Evolutionary conservation across 2,888 invertebrate genomes (phyloP).

Genomic region (Drosophila paranaensis): DNA sequence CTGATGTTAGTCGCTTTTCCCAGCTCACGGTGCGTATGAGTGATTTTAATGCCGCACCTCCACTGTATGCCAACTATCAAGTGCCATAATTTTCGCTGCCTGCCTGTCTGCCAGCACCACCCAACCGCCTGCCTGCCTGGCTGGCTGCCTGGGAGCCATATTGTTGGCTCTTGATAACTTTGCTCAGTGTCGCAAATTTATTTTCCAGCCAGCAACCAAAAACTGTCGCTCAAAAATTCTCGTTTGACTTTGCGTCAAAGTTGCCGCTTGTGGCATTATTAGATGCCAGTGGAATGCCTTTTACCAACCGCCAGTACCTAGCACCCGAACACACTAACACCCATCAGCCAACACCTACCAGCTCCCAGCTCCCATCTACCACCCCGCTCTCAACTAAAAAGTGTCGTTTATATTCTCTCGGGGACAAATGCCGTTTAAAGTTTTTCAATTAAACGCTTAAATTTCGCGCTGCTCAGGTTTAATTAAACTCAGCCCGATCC

Average conservation of each 20-base stretch:
- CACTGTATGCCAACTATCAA: conserved; percentile 50
- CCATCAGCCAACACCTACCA: background rate
- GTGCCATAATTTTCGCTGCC: conserved; percentile 58
- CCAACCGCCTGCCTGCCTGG: no score
- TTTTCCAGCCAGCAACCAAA: conserved; percentile 44
- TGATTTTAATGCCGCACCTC: conserved; percentile 55
- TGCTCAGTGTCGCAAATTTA: conserved; percentile 38
- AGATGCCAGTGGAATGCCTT: conserved; percentile 23
- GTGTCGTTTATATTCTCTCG: conserved; percentile 55
- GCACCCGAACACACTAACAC: background rate
- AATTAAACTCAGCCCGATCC: conserved; percentile 63
- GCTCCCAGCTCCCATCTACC: background rate
- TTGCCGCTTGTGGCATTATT: conserved; percentile 60
- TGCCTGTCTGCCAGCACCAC: no score
- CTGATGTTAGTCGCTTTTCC: conserved; percentile 28
- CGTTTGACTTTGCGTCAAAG: conserved; percentile 67
- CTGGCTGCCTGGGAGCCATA: conserved; percentile 31
- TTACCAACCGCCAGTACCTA: background rate
- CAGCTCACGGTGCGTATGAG: conserved; percentile 57
- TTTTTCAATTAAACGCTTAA: conserved; percentile 76
- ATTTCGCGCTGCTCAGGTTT: conserved; percentile 59
- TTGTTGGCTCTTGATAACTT: conserved; percentile 46
- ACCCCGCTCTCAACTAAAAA: conserved; percentile 40
- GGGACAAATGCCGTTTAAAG: conserved; percentile 64
- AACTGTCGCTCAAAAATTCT: conserved; percentile 61